Conservation (phyloP, 1,140 invertebrate species). For the Rhysida immarginata region DNA sequence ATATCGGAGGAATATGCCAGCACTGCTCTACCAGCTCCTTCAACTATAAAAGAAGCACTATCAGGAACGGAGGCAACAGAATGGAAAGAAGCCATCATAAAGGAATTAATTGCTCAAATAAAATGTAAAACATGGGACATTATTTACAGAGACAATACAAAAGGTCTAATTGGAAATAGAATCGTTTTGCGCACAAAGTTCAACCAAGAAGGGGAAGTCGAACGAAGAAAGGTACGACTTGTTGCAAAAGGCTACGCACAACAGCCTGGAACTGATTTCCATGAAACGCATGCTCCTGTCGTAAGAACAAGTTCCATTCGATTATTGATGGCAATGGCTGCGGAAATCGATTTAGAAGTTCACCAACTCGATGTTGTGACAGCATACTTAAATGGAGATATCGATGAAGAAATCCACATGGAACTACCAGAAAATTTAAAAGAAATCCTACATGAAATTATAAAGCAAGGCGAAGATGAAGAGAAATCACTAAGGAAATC, state of each 20-base stretch:
- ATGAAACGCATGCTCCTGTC: slow-evolving; percentile 20
- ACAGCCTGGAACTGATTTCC: slow-evolving; percentile 16
- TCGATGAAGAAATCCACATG: slow-evolving; percentile 15
- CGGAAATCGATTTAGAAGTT: slow-evolving; percentile 11
- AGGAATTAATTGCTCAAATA: neutral
- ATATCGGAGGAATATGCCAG: neutral
- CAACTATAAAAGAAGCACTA: neutral
- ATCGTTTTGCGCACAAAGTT: neutral
- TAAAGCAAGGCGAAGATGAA: neutral
- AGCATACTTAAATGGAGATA: slow-evolving; percentile 15
- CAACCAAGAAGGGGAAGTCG: neutral
- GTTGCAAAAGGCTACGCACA: slow-evolving; percentile 19
- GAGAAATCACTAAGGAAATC: slow-evolving; percentile 14
- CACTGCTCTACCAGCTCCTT: neutral
- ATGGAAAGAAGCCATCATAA: neutral
- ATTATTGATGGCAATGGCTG: slow-evolving; percentile 15
- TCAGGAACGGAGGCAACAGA: neutral
- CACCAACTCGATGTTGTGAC: slow-evolving; percentile 20
- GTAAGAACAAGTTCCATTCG: slow-evolving; percentile 15
- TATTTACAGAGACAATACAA: neutral
- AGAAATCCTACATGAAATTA: slow-evolving; percentile 6
- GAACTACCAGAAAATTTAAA: slow-evolving; percentile 13
- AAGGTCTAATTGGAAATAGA: neutral
- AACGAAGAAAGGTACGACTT: slow-evolving; percentile 9
- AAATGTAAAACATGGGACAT: neutral